These are phyloP conservation scores for Takifugu bimaculatus DNA, from an alignment of 2,113 vertebrate genomes.

Conservation along the genomic window DNA sequence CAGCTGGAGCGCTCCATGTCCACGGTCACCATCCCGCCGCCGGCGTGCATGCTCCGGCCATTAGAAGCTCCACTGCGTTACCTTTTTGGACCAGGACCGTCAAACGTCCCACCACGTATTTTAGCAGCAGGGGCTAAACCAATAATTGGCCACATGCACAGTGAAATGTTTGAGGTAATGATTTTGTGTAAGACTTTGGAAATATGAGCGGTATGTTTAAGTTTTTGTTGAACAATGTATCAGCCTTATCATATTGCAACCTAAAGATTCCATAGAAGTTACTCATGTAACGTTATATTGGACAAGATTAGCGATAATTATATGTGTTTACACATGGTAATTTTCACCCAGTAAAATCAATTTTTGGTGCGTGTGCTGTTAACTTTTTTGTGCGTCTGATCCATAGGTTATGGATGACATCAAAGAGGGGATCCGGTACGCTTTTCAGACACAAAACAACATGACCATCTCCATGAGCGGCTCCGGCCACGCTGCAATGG, in stretches of 20 bases:
- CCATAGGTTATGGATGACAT: conserved; percentile 93
- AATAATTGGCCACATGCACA: conserved; percentile 85
- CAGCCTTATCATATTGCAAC: too few species aligned
- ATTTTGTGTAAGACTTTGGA: background rate
- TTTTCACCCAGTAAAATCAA: too few species aligned
- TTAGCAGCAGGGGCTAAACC: conserved; percentile 74
- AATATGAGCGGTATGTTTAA: background rate
- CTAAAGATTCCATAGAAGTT: too few species aligned
- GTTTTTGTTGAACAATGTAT: too few species aligned
- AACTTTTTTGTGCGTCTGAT: background rate
- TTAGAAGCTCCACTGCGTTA: conserved; percentile 77
- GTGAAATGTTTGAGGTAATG: conserved; percentile 88
- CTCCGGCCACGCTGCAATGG: conserved; percentile 89
- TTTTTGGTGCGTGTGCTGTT: too few species aligned
- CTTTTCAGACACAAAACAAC: conserved; percentile 87
- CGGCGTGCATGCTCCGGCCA: conserved; percentile 77
- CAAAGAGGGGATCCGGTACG: conserved; percentile 89
- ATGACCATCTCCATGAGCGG: conserved; percentile 88
- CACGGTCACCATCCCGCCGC: conserved; percentile 74
- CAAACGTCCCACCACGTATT: conserved; percentile 81
- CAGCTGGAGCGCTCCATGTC: conserved; percentile 71
- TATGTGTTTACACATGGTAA: too few species aligned
- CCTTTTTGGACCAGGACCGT: conserved; percentile 89
- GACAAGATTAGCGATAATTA: too few species aligned
- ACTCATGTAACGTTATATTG: too few species aligned